A percentile compares a stretch with the other conserved stretches of the same genome.
Evolutionary conservation across 2,113 vertebrate genomes (phyloP).

Genomic region (Hippocampus mohnikei): DNA sequence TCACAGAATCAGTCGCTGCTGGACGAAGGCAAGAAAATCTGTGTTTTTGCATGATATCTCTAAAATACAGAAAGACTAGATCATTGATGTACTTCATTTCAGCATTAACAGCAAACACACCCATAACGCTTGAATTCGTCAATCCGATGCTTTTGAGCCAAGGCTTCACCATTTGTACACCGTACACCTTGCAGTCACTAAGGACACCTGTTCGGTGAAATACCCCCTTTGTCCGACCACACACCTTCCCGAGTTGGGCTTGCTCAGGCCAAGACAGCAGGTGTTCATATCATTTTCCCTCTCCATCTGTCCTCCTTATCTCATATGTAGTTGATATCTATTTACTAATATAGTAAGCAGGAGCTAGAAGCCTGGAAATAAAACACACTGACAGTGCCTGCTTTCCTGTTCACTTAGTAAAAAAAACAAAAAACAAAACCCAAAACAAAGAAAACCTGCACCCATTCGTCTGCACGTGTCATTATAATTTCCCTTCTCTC

Average conservation of each 20-base stretch:
- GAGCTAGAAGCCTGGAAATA: slow-evolving; percentile 15
- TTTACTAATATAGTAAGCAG: slow-evolving; percentile 30
- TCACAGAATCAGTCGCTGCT: not conserved
- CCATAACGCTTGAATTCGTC: not conserved
- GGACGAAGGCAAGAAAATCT: not conserved
- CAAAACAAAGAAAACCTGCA: not conserved
- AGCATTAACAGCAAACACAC: not conserved
- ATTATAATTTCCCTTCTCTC: slow-evolving; percentile 31
- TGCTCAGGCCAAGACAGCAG: slow-evolving; percentile 39
- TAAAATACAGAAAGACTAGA: not conserved
- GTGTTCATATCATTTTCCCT: slow-evolving; percentile 31
- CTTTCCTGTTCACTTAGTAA: slow-evolving; percentile 35
- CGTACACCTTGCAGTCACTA: not conserved
- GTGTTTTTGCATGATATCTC: not conserved
- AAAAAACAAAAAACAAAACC: slow-evolving; percentile 11
- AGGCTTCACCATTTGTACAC: slow-evolving; percentile 8
- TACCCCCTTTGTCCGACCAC: slow-evolving; percentile 35
- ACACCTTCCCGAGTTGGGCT: slow-evolving; percentile 7
- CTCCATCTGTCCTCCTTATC: slow-evolving; percentile 22
- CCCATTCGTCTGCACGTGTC: slow-evolving; percentile 42
- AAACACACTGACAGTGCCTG: slow-evolving; percentile 21
- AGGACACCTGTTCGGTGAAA: slow-evolving; percentile 48
- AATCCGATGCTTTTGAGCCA: not conserved
- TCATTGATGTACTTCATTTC: not conserved
- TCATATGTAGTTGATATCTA: slow-evolving; percentile 33